phyloP scores from a whole-genome alignment of 2,797 vertebrate genomes.

The Moxostoma hubbsi region DNA sequence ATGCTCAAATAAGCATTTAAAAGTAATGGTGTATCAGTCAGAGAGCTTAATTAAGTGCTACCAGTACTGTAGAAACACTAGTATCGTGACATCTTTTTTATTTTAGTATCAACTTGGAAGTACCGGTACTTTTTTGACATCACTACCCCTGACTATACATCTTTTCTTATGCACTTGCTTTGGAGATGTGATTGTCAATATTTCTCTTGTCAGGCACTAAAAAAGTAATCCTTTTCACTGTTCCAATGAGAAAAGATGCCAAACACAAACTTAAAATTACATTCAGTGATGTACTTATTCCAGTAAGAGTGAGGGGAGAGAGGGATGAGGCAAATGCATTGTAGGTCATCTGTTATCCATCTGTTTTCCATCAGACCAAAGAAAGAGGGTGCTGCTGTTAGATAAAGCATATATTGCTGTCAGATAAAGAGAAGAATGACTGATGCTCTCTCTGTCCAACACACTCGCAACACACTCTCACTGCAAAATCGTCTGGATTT shows the following conservation, averaged over 20 bases:
- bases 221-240: neutral
- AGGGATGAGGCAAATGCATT: neutral
- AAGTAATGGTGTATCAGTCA: too few relatives aligned
- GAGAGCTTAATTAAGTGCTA: too few relatives aligned
- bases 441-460: neutral
- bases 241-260: neutral
- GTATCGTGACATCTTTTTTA: too few relatives aligned
- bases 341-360: conserved; percentile 21
- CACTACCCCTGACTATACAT: neutral
- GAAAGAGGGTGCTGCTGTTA: neutral
- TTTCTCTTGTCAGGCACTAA: conserved; percentile 9
- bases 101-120: too few relatives aligned
- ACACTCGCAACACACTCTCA: too few relatives aligned
- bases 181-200: neutral
- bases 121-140: too few relatives aligned
- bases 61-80: too few relatives aligned
- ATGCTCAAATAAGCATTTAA: too few relatives aligned
- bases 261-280: conserved; percentile 39
- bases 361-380: neutral
- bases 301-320: neutral
- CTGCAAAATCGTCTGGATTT: too few relatives aligned
- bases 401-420: conserved; percentile 13
- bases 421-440: neutral
- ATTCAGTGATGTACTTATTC: conserved; percentile 31
- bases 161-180: neutral